Evolutionary conservation across 2,113 vertebrate species (phyloP).

Genomic region (Hippocampus abdominalis): DNA sequence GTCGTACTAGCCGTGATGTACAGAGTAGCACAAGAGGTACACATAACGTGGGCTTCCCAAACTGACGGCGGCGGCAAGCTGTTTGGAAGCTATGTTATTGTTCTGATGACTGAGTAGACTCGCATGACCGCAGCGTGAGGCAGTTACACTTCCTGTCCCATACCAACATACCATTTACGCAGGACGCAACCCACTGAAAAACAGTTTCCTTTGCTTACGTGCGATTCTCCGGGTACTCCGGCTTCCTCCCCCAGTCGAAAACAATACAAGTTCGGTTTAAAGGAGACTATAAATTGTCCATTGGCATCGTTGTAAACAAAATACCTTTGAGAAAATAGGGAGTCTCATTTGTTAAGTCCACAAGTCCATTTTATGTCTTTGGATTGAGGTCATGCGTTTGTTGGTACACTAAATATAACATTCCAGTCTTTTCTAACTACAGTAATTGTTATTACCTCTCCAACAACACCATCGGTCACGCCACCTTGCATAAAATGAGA

Average conservation of each 20-base stretch:
- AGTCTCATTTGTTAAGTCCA: too few species aligned
- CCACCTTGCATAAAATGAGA: not conserved
- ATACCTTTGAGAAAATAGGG: too few species aligned
- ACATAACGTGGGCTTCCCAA: not conserved
- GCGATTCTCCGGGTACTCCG: not conserved
- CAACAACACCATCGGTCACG: not conserved
- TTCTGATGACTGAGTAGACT: too few species aligned
- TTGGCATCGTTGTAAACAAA: too few species aligned
- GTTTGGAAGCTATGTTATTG: not conserved
- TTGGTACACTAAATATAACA: not conserved
- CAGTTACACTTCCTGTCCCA: too few species aligned
- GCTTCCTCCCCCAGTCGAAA: not conserved
- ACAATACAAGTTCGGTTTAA: not conserved
- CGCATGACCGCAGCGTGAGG: too few species aligned
- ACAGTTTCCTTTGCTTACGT: not conserved
- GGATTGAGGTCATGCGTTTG: not conserved
- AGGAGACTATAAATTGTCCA: not conserved
- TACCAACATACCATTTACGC: too few species aligned
- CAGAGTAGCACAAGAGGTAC: not conserved
- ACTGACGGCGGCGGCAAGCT: not conserved
- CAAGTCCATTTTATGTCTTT: not conserved
- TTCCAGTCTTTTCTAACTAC: not conserved
- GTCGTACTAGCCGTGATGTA: not conserved
- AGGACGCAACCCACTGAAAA: too few species aligned
- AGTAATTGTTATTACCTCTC: not conserved